Evolutionary conservation across 37 sponge, comb jelly and placozoan species (phyloP), one percentile per base, ranked within the genome.

Genomic region (Spongilla lacustris): DNA sequence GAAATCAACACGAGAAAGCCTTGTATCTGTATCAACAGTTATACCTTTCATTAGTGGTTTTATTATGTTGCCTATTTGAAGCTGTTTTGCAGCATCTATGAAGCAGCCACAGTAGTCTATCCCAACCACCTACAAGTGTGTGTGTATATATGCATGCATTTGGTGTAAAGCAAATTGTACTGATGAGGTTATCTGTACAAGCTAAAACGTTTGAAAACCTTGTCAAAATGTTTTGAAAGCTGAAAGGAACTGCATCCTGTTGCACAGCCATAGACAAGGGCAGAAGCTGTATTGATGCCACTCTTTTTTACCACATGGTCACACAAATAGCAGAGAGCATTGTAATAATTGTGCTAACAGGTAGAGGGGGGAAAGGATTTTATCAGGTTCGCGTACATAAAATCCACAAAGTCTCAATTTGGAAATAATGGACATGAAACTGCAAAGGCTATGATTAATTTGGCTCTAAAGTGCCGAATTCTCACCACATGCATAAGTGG

Each of bases 91-190:
- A 29, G 82, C 73, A 70, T 92, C 90, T 46, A 92, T 81, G 26
- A 89, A 79, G 22, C 92, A 35, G 2, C 90, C 95, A 80, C 77
- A 83, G 77, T 81, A 95, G 67, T 95, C 95, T 5, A 95, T 72
- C 12, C 92, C 95, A 38, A 92, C 69, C 28, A 94, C 92, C 93
- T 92, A 73, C n/a, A 72, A 46, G 23, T 48, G 24, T 32, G 41
- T n/a, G n/a, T 77, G 22, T 22, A 4, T 46, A 23, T 58, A 82
- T 69, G 70, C 10, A n/a, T 69, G 27, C 10, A 9, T 69, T 2
- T 69, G 70, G 70, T 69, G 27, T 9, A 69, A 6, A 11, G 10
- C 27, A 69, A n/a, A n/a, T n/a, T n/a, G n/a, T n/a, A n/a, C n/a
- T n/a, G n/a, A n/a, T n/a, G n/a, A n/a, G n/a, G n/a, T n/a, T n/a